phyloP scores from a whole-genome alignment of 2,797 vertebrate genomes.

The Dendrocincla fuliginosa region DNA sequence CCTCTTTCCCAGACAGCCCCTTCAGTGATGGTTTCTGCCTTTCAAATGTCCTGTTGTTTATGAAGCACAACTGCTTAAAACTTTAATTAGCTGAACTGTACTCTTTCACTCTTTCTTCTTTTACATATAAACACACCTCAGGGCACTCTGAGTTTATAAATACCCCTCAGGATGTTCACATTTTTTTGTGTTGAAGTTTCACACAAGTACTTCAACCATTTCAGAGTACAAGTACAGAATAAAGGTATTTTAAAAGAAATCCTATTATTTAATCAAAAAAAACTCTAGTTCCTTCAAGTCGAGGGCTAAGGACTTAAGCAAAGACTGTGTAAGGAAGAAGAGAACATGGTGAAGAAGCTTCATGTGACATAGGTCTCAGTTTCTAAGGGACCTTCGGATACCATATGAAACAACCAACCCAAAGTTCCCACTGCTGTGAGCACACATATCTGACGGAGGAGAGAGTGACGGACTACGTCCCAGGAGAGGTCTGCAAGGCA shows the following conservation, averaged over 20 bases:
- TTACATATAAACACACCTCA: not conserved
- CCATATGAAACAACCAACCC: not conserved
- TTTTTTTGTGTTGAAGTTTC: not conserved
- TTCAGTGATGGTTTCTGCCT: not conserved
- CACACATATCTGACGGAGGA: rapidly evolving
- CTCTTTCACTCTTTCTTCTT: not conserved
- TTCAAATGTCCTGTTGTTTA: not conserved
- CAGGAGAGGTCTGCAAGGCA: not conserved
- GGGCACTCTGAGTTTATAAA: not conserved
- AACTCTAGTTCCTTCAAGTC: not conserved
- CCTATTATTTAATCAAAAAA: not conserved
- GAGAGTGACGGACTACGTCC: not conserved
- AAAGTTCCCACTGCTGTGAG: not conserved
- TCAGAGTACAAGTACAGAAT: not conserved
- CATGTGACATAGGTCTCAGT: not conserved
- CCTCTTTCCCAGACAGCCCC: not conserved
- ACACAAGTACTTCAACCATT: not conserved
- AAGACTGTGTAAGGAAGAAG: not conserved
- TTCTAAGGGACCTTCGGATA: not conserved
- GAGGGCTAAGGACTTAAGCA: not conserved
- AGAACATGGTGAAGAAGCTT: not conserved
- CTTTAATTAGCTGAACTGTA: not conserved
- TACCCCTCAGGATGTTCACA: not conserved
- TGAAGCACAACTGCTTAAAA: not conserved
- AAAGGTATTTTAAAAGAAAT: not conserved